Evolutionary conservation across 2,113 vertebrate genomes (phyloP).

Genomic region (Cnemophilus loriae): DNA sequence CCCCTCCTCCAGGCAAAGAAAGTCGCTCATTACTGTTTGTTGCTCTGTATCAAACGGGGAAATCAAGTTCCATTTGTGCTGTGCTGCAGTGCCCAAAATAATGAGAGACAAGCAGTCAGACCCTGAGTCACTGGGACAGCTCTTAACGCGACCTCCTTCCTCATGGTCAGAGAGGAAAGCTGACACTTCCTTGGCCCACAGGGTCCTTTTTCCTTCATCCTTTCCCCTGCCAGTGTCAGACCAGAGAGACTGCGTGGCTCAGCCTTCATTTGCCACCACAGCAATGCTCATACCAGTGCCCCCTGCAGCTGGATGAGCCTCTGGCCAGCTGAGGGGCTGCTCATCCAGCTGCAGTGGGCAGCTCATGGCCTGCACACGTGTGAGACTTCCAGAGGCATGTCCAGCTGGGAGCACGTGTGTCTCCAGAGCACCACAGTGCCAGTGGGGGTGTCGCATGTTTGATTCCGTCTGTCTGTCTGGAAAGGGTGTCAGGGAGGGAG

Average conservation of each 20-base stretch:
- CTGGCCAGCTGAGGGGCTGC: neutral
- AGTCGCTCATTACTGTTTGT: neutral
- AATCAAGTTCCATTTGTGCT: neutral
- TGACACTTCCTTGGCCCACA: too few species aligned
- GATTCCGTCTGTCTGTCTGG: neutral
- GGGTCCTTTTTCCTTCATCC: neutral
- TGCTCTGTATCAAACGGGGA: neutral
- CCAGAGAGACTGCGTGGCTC: neutral
- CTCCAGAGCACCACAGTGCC: neutral
- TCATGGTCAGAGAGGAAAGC: neutral
- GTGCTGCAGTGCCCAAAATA: neutral
- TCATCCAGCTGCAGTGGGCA: neutral
- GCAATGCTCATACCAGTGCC: too few species aligned
- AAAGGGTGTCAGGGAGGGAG: neutral
- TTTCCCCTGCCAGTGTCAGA: neutral
- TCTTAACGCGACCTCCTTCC: neutral
- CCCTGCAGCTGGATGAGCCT: neutral
- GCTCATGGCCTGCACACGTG: fast-evolving
- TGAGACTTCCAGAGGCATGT: neutral
- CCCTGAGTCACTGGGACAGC: neutral
- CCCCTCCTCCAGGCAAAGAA: neutral
- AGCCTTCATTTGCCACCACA: neutral
- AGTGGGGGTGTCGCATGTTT: neutral
- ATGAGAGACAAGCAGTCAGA: neutral
- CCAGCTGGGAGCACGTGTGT: neutral